phyloP scores from a whole-genome alignment of 2,797 vertebrate species.

The Picus viridis region DNA sequence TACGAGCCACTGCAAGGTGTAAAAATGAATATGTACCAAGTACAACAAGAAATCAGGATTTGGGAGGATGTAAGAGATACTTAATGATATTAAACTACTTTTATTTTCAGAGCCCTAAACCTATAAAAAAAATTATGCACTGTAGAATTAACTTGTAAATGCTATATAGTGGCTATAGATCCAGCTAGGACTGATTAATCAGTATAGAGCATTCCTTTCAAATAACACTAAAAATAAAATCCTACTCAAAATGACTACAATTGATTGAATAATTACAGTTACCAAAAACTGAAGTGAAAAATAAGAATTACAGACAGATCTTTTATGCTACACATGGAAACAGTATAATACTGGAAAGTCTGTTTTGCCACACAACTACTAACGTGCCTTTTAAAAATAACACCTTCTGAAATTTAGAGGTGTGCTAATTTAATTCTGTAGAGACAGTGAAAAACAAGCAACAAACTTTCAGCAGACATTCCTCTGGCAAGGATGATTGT shows the following conservation, averaged over 20 bases:
- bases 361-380: background rate
- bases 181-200: conserved; percentile 4
- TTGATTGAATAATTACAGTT: background rate
- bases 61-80: background rate
- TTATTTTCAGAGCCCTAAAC: conserved; percentile 28
- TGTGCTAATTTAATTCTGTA: background rate
- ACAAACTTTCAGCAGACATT: background rate
- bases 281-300: background rate
- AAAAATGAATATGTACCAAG: background rate
- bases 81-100: conserved; percentile 28
- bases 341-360: background rate
- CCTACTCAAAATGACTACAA: background rate
- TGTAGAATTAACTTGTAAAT: conserved; percentile 14
- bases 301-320: background rate
- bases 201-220: conserved; percentile 12
- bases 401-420: background rate
- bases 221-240: conserved; percentile 29
- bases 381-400: background rate
- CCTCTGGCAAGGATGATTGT: background rate
- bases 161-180: background rate
- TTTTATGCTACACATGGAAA: background rate
- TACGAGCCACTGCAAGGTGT: background rate
- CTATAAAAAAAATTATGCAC: conserved; percentile 31
- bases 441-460: background rate
- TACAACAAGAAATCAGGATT: conserved; percentile 44